A percentile compares a stretch with the other conserved stretches of the same genome.
Evolutionary conservation across 2,797 vertebrate species (phyloP).

Genomic region (Acropternis orthonyx): DNA sequence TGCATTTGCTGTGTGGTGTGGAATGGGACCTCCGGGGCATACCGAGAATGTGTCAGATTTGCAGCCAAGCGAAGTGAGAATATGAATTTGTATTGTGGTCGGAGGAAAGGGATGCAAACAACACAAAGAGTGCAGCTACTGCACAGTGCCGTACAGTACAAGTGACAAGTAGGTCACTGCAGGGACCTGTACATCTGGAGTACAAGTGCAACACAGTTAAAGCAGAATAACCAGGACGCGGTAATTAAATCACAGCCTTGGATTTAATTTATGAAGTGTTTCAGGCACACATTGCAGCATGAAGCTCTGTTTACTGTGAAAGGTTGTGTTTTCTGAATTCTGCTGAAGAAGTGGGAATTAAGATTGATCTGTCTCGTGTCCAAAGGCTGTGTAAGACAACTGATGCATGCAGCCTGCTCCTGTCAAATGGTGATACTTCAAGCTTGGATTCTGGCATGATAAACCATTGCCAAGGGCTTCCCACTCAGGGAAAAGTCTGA

Average conservation of each 20-base stretch:
- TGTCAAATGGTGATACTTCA: constrained; percentile 24
- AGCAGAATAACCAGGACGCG: constrained; percentile 21
- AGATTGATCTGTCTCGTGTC: constrained; percentile 53
- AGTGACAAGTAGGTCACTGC: constrained; percentile 36
- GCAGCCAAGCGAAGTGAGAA: constrained; percentile 38
- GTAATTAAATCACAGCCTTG: constrained; percentile 55
- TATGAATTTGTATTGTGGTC: not conserved
- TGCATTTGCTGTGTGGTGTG: not conserved
- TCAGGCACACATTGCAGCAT: constrained; percentile 40
- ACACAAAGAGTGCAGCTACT: not conserved
- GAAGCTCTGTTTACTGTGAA: constrained; percentile 57
- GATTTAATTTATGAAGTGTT: constrained; percentile 69
- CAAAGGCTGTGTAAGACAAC: constrained; percentile 34
- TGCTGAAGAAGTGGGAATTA: constrained; percentile 27
- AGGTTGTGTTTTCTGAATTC: constrained; percentile 41
- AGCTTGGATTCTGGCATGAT: not conserved
- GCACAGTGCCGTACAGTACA: not conserved
- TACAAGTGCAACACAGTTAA: constrained; percentile 17
- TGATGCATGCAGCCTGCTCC: constrained; percentile 10
- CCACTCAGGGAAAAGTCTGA: not conserved
- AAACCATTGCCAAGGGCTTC: constrained; percentile 10
- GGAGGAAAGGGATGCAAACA: not conserved
- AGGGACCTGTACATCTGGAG: constrained; percentile 43
- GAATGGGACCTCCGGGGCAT: constrained; percentile 8
- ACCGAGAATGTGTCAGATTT: constrained; percentile 36